Conservation (phyloP, 2,888 invertebrate genomes). For the Cryptocephalus primarius region DNA sequence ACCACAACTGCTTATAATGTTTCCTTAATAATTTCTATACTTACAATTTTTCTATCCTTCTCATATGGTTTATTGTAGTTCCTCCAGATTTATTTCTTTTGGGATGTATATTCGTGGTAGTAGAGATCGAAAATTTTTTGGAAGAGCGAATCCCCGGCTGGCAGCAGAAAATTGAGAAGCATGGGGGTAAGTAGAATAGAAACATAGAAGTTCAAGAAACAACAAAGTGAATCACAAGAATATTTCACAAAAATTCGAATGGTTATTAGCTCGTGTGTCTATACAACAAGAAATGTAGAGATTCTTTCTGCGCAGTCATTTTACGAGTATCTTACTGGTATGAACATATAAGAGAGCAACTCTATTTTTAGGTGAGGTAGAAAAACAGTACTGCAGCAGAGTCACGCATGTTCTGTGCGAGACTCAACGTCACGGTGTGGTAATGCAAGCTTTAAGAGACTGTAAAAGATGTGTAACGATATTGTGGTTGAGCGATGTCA, state of each 20-base stretch:
- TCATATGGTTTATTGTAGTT: constrained; percentile 30
- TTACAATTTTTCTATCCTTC: too few relatives aligned
- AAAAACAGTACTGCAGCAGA: constrained; percentile 68
- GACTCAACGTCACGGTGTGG: constrained; percentile 81
- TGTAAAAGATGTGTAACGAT: constrained; percentile 67
- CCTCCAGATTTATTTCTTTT: constrained; percentile 82
- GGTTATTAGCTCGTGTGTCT: too few relatives aligned
- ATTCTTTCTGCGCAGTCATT: too few relatives aligned
- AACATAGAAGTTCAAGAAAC: too few relatives aligned
- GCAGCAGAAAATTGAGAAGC: constrained; percentile 33
- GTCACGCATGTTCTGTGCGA: constrained; percentile 90
- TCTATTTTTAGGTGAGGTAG: constrained; percentile 60
- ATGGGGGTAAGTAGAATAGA: constrained; percentile 24
- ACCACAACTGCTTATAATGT: too few relatives aligned
- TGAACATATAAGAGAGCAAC: background rate
- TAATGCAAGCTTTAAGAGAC: constrained; percentile 69
- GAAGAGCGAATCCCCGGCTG: constrained; percentile 30
- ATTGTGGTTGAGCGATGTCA: constrained; percentile 86
- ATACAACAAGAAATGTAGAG: too few relatives aligned
- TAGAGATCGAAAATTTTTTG: constrained; percentile 32
- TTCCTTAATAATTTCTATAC: too few relatives aligned
- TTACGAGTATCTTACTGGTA: background rate
- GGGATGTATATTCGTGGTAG: constrained; percentile 79
- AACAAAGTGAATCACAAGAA: too few relatives aligned
- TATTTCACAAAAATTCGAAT: background rate